Evolutionary conservation across 2,113 vertebrate genomes (phyloP).

Genomic region (Microcebus tavaratra): DNA sequence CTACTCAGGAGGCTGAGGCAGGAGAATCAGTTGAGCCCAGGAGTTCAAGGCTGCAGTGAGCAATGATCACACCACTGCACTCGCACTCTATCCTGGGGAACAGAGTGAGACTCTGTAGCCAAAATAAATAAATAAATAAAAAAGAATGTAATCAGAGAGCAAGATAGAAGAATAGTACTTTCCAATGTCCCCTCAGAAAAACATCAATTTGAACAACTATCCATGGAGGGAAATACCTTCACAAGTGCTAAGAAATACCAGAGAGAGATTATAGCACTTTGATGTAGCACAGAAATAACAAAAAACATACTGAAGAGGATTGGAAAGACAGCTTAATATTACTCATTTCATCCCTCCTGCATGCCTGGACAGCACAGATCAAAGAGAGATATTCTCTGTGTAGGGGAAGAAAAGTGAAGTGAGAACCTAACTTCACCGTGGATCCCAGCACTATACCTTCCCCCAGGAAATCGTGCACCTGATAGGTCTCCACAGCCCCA

Average conservation of each 20-base stretch:
- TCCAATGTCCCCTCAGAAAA: neutral
- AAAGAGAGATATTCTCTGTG: neutral
- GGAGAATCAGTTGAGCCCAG: no score
- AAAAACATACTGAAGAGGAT: neutral
- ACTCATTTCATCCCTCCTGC: rapidly evolving
- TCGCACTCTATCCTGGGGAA: no score
- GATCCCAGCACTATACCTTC: neutral
- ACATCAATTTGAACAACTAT: neutral
- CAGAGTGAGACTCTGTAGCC: no score
- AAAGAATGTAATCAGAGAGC: neutral
- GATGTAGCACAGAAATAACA: neutral
- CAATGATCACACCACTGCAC: no score
- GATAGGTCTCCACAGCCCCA: rapidly evolving
- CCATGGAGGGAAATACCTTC: neutral
- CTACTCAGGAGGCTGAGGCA: no score
- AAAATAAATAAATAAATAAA: no score
- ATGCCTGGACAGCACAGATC: neutral
- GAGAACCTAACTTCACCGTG: neutral
- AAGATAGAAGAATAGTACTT: neutral
- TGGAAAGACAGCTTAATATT: neutral
- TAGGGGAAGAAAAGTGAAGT: no score
- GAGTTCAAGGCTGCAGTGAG: no score
- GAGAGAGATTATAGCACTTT: neutral
- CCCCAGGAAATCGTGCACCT: neutral
- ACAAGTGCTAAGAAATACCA: neutral